Base-by-base conservation (phyloP, 2,888 invertebrate species). In the Dynastes hyllus region DNA sequence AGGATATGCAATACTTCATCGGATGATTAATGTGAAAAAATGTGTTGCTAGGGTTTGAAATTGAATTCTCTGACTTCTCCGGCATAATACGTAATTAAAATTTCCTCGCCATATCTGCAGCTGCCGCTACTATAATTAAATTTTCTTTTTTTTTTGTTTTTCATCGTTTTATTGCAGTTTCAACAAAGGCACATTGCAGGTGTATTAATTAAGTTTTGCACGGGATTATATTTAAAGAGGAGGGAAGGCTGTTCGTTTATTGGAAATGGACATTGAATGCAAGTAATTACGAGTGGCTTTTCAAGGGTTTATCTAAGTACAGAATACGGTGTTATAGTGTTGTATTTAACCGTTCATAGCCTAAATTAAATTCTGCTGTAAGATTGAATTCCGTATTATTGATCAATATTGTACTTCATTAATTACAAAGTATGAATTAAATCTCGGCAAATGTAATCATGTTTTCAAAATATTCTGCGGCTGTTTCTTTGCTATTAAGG, bases 11-110 rank as follows among this genome's bases (percentile, higher is more conserved):
- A 63, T 29, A 9, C 63, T 51, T 69, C 69, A 29, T 29, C 29
- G n/a, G 29, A 40, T 69, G 69, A 69, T 69, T 69, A 69, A 69
- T 69, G 27, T 51, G 16, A 51, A 16, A 69, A 51, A 69, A 51
- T 69, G 51, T 32, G 51, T n/a, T 51, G 29, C 40, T 51, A n/a
- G 29, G 51, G 51, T 51, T 51, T 29, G 69, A 69, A 69, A 69
- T 69, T 69, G 50, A 69, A 69, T 69, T 69, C 22, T 32, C 63
- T 11, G 32, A 50, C 51, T 69, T 69, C 27, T 53, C 40, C 27
- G 69, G 29, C 4, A 27, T 27, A 9, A 16, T 69, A 6, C 51
- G 50, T 27, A 51, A 69, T 69, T 69, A 69, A 69, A 69, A 51
- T 69, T 51, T 69, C 27, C 11, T 13, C 51, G 63, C 29, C 11